phyloP scores from a whole-genome alignment of 2,797 vertebrate species.

The Gambelia wislizenii region DNA sequence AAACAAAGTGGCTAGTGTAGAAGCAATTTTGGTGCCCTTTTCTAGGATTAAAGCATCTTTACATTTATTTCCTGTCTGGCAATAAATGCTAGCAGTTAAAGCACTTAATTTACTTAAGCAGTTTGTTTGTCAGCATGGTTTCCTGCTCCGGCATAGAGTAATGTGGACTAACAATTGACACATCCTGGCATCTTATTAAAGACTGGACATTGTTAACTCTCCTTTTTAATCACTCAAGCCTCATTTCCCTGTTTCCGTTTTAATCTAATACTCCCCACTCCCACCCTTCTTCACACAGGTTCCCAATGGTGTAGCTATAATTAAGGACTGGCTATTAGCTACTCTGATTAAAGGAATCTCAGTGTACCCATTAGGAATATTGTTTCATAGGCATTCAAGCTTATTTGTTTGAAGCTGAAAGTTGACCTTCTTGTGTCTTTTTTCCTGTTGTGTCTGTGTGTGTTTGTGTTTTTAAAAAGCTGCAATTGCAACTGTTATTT shows the following conservation, averaged over 20 bases:
- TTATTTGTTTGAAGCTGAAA: not conserved
- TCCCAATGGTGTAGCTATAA: constrained; percentile 13
- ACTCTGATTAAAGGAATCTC: constrained; percentile 4
- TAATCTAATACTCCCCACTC: not conserved
- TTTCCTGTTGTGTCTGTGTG: too few species aligned
- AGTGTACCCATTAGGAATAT: constrained; percentile 1
- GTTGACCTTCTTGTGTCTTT: not conserved
- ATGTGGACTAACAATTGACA: not conserved
- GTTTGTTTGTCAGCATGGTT: constrained; percentile 4
- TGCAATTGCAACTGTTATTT: not conserved
- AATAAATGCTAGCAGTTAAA: not conserved
- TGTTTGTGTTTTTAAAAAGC: not conserved
- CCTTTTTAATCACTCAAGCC: constrained; percentile 18
- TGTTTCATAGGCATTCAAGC: constrained; percentile 3
- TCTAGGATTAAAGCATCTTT: not conserved
- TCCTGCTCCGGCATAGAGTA: not conserved
- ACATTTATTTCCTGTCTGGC: not conserved
- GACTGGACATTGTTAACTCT: constrained; percentile 10
- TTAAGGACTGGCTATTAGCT: constrained; percentile 21
- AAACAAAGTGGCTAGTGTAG: not conserved
- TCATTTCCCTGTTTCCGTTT: constrained; percentile 14
- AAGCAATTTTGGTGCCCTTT: not conserved
- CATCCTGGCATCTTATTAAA: not conserved
- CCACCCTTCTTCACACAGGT: not conserved
- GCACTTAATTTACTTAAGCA: not conserved